Evolutionary conservation across 2,888 invertebrate genomes (phyloP).

Genomic region (Trissoscelio sp.): DNA sequence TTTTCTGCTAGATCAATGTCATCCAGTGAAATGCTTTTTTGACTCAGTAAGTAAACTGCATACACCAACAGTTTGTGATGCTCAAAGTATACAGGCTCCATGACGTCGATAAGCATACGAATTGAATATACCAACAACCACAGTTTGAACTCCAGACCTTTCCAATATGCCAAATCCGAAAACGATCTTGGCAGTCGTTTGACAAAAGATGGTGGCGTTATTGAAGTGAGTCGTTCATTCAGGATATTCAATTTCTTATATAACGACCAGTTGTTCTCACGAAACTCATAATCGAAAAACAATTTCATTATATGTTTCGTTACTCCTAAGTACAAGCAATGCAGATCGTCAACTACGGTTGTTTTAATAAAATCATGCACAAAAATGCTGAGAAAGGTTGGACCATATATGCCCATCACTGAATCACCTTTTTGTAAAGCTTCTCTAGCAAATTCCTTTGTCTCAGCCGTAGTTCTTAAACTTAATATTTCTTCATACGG

Average conservation of each 20-base stretch:
- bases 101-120: not conserved
- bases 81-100: not conserved
- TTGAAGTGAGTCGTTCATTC: not conserved
- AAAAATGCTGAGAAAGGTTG: not conserved
- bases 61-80: too few relatives aligned
- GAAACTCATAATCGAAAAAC: slow-evolving; percentile 39
- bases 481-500: slow-evolving; percentile 6
- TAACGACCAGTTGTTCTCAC: not conserved
- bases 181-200: slow-evolving; percentile 6
- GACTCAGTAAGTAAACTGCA: too few relatives aligned
- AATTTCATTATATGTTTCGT: slow-evolving; percentile 1
- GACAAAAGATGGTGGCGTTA: slow-evolving; percentile 8
- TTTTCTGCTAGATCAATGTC: not conserved
- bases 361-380: slow-evolving; percentile 1
- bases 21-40: not conserved
- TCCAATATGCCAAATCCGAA: slow-evolving; percentile 4
- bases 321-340: slow-evolving; percentile 20
- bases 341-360: slow-evolving; percentile 21
- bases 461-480: slow-evolving; percentile 35
- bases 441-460: slow-evolving; percentile 6
- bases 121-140: slow-evolving; percentile 18
- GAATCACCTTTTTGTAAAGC: not conserved
- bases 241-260: not conserved
- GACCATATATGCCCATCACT: not conserved
- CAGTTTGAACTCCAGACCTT: slow-evolving; percentile 15